Evolutionary conservation across 30 jellyfish, hydroid and myxozoan genomes (phyloP).

Genomic region (Rhopilema esculentum): DNA sequence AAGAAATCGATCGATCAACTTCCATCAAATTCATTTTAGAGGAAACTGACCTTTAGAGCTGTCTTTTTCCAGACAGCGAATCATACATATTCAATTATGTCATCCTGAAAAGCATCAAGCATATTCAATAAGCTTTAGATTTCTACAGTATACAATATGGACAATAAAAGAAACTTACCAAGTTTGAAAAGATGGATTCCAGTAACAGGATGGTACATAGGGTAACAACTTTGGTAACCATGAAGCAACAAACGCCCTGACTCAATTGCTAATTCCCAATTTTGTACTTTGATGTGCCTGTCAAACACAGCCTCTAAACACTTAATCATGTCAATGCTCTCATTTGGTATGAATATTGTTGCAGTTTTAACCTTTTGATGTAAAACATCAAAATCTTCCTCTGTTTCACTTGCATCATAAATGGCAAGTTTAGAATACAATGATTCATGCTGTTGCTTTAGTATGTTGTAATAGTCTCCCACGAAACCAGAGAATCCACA

Average conservation of each 20-base stretch:
- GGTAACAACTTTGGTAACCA: slow-evolving; percentile 37
- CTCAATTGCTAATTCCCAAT: slow-evolving; percentile 75
- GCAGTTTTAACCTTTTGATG: slow-evolving; percentile 20
- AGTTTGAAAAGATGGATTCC: slow-evolving; percentile 82
- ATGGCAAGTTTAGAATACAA: background rate
- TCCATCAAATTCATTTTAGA: too few species aligned
- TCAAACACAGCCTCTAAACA: slow-evolving; percentile 82
- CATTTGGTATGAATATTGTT: slow-evolving; percentile 54
- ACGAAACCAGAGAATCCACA: background rate
- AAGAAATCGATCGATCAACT: too few species aligned
- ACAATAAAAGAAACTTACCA: slow-evolving; percentile 64
- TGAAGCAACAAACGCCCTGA: slow-evolving; percentile 55
- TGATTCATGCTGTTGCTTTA: background rate
- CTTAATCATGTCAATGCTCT: slow-evolving; percentile 51
- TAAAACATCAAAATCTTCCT: slow-evolving; percentile 24
- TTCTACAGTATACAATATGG: too few species aligned
- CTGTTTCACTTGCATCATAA: slow-evolving; percentile 1
- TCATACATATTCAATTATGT: too few species aligned
- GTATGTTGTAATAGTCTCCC: background rate
- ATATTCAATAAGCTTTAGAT: too few species aligned
- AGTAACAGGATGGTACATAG: slow-evolving; percentile 71
- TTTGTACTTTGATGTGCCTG: slow-evolving; percentile 48
- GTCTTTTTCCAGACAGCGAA: too few species aligned
- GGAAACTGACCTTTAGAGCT: too few species aligned
- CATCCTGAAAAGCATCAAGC: too few species aligned